phyloP scores from a whole-genome alignment of 2,113 vertebrate genomes.

The Rynchops niger region DNA sequence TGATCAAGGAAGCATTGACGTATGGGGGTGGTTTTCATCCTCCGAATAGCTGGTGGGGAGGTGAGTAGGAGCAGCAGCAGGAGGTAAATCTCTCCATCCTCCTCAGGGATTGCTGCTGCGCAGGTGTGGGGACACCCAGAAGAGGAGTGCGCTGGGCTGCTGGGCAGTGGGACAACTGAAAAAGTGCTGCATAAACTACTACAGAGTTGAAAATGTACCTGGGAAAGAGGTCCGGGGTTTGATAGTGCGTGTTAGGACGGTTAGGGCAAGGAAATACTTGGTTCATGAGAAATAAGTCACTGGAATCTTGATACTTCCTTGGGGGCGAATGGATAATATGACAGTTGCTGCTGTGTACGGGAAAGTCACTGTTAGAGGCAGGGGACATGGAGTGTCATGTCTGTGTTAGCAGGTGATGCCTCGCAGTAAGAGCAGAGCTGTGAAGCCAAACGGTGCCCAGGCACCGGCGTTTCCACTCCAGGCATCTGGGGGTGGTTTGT shows the following conservation, averaged over 20 bases:
- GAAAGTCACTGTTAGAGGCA: background rate
- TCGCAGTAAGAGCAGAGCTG: background rate
- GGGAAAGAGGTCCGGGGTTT: background rate
- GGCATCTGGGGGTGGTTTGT: background rate
- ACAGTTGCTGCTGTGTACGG: background rate
- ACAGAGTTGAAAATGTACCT: background rate
- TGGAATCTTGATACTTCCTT: background rate
- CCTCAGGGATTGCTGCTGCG: background rate
- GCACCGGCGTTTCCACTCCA: background rate
- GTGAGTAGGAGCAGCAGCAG: background rate
- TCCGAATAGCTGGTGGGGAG: background rate
- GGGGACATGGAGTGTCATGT: accelerated
- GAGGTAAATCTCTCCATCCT: background rate
- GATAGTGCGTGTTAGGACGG: accelerated
- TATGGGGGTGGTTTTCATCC: background rate
- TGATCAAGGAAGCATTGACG: background rate
- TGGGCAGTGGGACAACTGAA: background rate
- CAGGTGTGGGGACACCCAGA: background rate
- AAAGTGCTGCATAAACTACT: background rate
- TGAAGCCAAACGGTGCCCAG: background rate
- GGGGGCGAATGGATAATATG: background rate
- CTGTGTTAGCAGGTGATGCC: background rate
- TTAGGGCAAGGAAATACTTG: background rate
- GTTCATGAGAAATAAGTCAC: background rate
- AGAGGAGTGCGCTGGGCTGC: background rate